phyloP scores from a whole-genome alignment of 35 echinoderm and acorn worm species.

The Stichopus chloronotus region DNA sequence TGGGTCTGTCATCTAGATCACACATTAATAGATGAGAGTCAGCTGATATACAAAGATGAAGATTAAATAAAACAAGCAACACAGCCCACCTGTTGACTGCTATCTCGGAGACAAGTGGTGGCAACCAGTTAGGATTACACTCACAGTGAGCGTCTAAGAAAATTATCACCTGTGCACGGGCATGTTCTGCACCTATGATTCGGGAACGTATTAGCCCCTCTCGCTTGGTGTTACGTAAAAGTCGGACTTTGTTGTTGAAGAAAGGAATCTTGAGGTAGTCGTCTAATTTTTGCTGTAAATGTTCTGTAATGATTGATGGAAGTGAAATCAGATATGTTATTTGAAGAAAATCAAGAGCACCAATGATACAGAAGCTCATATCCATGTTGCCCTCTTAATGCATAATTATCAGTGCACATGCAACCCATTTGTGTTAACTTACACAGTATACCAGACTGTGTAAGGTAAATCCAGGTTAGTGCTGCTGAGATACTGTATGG shows the following conservation, averaged over 20 bases:
- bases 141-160: constrained; percentile 97
- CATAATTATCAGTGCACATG: too few relatives aligned
- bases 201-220: constrained; percentile 81
- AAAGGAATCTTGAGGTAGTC: constrained; percentile 70
- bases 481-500: too few relatives aligned
- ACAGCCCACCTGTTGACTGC: constrained; percentile 76
- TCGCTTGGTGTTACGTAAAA: constrained; percentile 73
- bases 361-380: neutral
- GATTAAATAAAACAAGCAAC: neutral
- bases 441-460: too few relatives aligned
- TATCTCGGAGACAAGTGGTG: constrained; percentile 82
- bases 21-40: too few relatives aligned
- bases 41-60: neutral
- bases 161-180: constrained; percentile 66
- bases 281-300: constrained; percentile 67
- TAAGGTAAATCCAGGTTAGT: too few relatives aligned
- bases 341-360: neutral
- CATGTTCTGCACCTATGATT: constrained; percentile 70
- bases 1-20: too few relatives aligned
- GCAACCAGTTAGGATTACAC: constrained; percentile 83
- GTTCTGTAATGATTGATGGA: constrained; percentile 53
- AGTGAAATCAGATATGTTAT: neutral
- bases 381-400: neutral
- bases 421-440: too few relatives aligned
- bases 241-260: constrained; percentile 76